A percentile compares a stretch with the other conserved stretches of the same genome.
These are phyloP conservation scores for Pseudopodoces humilis DNA, from an alignment of 2,113 vertebrate genomes.

Conservation along the genomic window DNA sequence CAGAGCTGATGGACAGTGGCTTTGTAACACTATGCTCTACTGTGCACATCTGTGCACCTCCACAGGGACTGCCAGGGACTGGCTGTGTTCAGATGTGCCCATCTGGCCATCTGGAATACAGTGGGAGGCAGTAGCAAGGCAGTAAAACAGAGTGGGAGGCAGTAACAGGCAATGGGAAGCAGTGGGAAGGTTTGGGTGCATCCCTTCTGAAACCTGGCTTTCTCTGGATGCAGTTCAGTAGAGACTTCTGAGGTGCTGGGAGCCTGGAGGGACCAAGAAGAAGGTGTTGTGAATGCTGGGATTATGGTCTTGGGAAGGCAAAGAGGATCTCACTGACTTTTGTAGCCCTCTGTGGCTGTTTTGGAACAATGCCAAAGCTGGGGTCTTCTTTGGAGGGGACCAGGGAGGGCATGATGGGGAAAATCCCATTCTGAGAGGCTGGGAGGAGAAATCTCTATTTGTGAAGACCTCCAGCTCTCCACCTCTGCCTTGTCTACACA, in stretches of 20 bases:
- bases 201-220: not conserved
- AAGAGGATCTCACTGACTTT: rapidly evolving
- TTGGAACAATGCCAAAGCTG: rapidly evolving
- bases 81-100: not conserved
- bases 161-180: not conserved
- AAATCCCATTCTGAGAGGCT: not conserved
- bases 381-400: not conserved
- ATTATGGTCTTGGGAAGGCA: not conserved
- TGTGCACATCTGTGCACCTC: no score
- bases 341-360: rapidly evolving
- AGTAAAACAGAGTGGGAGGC: not conserved
- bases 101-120: not conserved
- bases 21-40: not conserved
- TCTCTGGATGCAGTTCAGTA: not conserved
- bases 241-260: not conserved
- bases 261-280: not conserved
- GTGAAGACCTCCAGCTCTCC: not conserved
- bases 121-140: not conserved
- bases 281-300: not conserved
- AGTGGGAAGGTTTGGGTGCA: not conserved
- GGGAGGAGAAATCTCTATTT: not conserved
- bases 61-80: not conserved
- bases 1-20: not conserved
- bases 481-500: rapidly evolving
- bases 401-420: not conserved